These are phyloP conservation scores for Plumapathes pennacea DNA, from an alignment of 92 coral and sea anemone genomes.

Conservation along the genomic window DNA sequence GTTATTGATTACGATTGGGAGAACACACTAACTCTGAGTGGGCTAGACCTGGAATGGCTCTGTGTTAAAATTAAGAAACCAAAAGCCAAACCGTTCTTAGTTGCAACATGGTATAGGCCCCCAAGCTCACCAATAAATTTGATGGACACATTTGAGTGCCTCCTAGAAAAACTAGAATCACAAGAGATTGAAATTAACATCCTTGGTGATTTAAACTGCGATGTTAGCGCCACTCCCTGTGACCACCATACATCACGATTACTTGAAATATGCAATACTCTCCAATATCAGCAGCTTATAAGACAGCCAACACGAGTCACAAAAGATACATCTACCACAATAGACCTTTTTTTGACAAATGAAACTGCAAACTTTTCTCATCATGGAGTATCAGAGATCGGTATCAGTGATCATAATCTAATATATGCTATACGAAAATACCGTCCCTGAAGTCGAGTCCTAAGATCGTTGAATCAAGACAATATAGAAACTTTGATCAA, in stretches of 20 bases:
- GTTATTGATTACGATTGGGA: background rate
- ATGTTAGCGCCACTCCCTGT: too few relatives aligned
- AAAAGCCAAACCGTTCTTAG: background rate
- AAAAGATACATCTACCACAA: slow-evolving; percentile 2
- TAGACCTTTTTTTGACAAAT: slow-evolving; percentile 11
- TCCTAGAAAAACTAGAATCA: slow-evolving; percentile 9
- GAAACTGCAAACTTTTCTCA: slow-evolving; percentile 1
- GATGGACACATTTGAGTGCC: slow-evolving; percentile 6
- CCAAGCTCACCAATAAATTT: slow-evolving; percentile 3
- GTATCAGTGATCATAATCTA: slow-evolving; percentile 17
- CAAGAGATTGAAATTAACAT: slow-evolving; percentile 4
- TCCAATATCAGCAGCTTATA: slow-evolving; percentile 7
- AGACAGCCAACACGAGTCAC: slow-evolving; percentile 8
- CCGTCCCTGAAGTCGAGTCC: slow-evolving; percentile 16
- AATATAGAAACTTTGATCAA: slow-evolving; percentile 6
- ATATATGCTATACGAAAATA: slow-evolving; percentile 13
- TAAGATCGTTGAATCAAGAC: slow-evolving; percentile 9
- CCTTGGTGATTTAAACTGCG: too few relatives aligned
- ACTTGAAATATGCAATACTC: slow-evolving; percentile 1
- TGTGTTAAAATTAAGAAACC: slow-evolving; percentile 4
- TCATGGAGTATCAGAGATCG: slow-evolving; percentile 28
- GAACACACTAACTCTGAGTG: background rate
- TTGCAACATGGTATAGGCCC: slow-evolving; percentile 11
- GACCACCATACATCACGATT: slow-evolving; percentile 11
- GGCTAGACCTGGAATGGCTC: background rate